phyloP scores from a whole-genome alignment of 2,888 invertebrate genomes.

The Macrosoma leucophasiata region DNA sequence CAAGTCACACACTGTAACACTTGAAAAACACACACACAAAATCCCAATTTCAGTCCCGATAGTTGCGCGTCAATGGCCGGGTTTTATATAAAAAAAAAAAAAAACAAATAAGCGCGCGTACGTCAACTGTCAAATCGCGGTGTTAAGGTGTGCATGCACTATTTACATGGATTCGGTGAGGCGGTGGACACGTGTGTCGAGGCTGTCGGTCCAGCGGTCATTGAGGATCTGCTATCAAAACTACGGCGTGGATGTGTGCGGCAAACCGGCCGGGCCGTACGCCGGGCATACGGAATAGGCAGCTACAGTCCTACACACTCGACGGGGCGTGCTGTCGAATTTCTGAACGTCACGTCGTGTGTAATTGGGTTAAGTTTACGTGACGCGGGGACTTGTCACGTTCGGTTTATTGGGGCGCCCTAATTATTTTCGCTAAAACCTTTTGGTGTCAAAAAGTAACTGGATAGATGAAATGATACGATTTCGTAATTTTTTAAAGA shows the following conservation, averaged over 20 bases:
- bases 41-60: constrained; percentile 18
- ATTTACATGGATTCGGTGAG: constrained; percentile 61
- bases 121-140: constrained; percentile 40
- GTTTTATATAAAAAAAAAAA: constrained; percentile 35
- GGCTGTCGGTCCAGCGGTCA: constrained; percentile 80
- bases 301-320: constrained; percentile 30
- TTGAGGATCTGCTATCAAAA: constrained; percentile 72
- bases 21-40: constrained; percentile 18
- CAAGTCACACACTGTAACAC: constrained; percentile 13
- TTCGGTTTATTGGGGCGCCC: constrained; percentile 54
- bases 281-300: constrained; percentile 67
- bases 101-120: constrained; percentile 43
- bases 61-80: constrained; percentile 10
- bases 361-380: constrained; percentile 74
- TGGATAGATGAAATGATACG: no score
- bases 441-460: no score
- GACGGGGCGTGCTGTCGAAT: constrained; percentile 50
- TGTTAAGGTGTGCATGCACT: constrained; percentile 45
- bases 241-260: constrained; percentile 58
- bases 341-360: constrained; percentile 60
- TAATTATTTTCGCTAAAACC: constrained; percentile 60
- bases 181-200: constrained; percentile 73
- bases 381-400: constrained; percentile 59
- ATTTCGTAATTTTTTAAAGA: no score
- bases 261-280: constrained; percentile 56